phyloP scores from a whole-genome alignment of 2,888 invertebrate genomes.

The Cryptus armator region DNA sequence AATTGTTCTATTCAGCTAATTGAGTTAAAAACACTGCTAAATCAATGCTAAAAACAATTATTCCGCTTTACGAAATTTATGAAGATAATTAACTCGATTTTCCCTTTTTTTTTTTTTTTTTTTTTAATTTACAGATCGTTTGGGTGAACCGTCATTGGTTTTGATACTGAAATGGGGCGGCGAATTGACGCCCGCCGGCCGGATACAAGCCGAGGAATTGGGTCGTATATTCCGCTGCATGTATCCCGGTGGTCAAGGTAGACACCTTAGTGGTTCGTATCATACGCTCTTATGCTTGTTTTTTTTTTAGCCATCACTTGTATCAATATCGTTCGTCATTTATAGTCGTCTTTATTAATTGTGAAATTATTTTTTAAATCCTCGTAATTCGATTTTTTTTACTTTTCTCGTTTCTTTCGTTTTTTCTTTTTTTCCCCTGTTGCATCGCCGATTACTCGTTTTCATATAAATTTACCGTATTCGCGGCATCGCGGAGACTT shows the following conservation, averaged over 20 bases:
- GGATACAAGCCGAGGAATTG: slow-evolving; percentile 98
- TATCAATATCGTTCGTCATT: slow-evolving; percentile 50
- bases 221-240: slow-evolving; percentile 99
- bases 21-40: too few species aligned
- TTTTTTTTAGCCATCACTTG: slow-evolving; percentile 51
- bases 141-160: slow-evolving; percentile 97
- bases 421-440: neutral
- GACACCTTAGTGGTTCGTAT: slow-evolving; percentile 92
- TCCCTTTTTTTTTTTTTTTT: neutral
- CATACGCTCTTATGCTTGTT: slow-evolving; percentile 82
- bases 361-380: neutral
- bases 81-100: neutral
- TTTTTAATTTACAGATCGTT: slow-evolving; percentile 89
- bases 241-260: slow-evolving; percentile 99
- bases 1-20: neutral
- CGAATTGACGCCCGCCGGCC: slow-evolving; percentile 98
- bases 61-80: too few species aligned
- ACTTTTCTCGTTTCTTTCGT: neutral
- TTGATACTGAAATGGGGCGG: slow-evolving; percentile 99
- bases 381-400: neutral
- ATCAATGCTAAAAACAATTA: slow-evolving; percentile 10
- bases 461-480: neutral
- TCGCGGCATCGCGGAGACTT: too few species aligned
- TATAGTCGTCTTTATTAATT: slow-evolving; percentile 48
- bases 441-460: neutral